These are phyloP conservation scores for Drosophila gaucha DNA, from an alignment of 2,888 invertebrate genomes.

Conservation along the genomic window DNA sequence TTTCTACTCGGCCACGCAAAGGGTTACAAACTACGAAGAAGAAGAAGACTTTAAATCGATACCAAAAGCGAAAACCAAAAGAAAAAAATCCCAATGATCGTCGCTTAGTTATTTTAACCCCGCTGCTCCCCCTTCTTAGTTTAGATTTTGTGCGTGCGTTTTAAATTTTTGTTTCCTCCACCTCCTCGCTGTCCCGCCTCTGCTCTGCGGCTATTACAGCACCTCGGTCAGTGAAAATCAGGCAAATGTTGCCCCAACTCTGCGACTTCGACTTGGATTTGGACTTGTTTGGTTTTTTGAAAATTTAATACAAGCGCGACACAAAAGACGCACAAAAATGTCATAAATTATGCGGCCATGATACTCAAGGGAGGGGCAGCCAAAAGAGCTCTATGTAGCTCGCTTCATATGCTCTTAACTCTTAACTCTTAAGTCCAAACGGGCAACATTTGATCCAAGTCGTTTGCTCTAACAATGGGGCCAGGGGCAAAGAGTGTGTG, in stretches of 20 bases:
- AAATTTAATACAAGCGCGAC: constrained; percentile 80
- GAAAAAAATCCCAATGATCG: constrained; percentile 67
- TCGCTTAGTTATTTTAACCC: constrained; percentile 58
- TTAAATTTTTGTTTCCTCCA: constrained; percentile 61
- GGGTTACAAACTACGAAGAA: constrained; percentile 35
- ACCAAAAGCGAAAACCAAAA: constrained; percentile 56
- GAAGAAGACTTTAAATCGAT: constrained; percentile 52
- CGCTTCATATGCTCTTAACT: constrained; percentile 26
- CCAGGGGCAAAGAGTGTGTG: constrained; percentile 7
- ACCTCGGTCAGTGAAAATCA: constrained; percentile 63
- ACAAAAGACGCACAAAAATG: constrained; percentile 82
- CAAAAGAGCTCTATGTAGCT: constrained; percentile 59
- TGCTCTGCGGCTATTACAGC: constrained; percentile 46
- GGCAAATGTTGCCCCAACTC: constrained; percentile 65
- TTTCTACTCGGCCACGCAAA: constrained; percentile 61
- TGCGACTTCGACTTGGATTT: constrained; percentile 32
- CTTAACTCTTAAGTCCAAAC: constrained; percentile 26
- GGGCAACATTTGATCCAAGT: constrained; percentile 51
- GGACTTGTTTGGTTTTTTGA: constrained; percentile 51
- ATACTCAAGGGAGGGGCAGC: constrained; percentile 68
- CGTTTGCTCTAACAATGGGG: constrained; percentile 23
- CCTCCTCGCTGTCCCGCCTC: constrained; percentile 4
- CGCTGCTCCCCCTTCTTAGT: constrained; percentile 22
- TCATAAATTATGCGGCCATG: constrained; percentile 81
- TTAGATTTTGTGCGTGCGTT: constrained; percentile 74